Evolutionary conservation across 2,113 vertebrate genomes (phyloP), one percentile per base, ranked within the genome.

Genomic region (Boleophthalmus pectinirostris): DNA sequence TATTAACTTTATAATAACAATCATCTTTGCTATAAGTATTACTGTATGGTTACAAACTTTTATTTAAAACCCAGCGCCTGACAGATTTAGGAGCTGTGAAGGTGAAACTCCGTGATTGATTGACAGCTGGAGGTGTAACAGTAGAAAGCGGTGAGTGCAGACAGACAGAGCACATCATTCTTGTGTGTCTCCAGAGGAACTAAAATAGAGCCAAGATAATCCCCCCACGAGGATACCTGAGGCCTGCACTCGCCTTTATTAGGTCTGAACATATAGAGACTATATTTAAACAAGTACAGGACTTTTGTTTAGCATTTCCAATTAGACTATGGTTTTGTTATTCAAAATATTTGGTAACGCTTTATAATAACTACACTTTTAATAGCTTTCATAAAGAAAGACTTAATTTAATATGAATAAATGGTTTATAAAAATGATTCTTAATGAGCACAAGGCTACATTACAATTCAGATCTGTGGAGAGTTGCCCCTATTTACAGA

Each of bases 191-290:
- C 78, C 77, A 74, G 66, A 60, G 76, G 51, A 70, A 75, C 82
- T 71, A 72, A 93, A 93, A 93, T 94, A 94, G 91, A 85, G 63
- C 64, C 43, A 15, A 72, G 18, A 49, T 92, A 92, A 93, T 94
- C 92, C 91, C 71, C 64, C 43, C 7, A 47, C 79, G 79, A 43
- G 75, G 79, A 82, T 92, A 92, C 83, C 87, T 72, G 63, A 77
- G 45, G 75, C 70, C 68, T 67, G 74, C 53, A 57, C 54, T 61
- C 68, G 69, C 74, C 75, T 86, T 77, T 78, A 87, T 80, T 79
- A 69, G 73, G 66, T 46, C 72, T 33, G 33, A 69, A 71, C 75
- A 83, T 83, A 84, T 75, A 77, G 14, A 74, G 68, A 54, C 87
- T 92, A 90, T 83, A 82, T 92, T 85, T 90, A 89, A 88, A 87